Conservation (phyloP, 2,888 invertebrate genomes). For the Drosophila vallismaia region DNA sequence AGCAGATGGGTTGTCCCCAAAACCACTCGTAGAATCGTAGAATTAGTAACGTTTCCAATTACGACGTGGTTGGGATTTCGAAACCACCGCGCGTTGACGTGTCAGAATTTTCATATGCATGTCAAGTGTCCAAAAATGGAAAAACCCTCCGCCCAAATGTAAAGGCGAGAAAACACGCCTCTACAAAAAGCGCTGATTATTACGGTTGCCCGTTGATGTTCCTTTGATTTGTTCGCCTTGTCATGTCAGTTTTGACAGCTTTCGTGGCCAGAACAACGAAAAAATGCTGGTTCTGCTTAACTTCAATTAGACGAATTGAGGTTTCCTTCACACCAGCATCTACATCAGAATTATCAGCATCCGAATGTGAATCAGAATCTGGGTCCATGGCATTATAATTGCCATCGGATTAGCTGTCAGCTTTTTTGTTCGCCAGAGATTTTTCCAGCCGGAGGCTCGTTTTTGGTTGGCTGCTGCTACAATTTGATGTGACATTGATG, state of each 20-base stretch:
- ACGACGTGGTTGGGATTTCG: constrained; percentile 44
- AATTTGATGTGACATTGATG: constrained; percentile 81
- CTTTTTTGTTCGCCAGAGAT: constrained; percentile 66
- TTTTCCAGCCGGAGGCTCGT: constrained; percentile 48
- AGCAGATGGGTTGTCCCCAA: constrained; percentile 1
- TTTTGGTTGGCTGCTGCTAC: constrained; percentile 37
- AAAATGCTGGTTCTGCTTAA: constrained; percentile 72
- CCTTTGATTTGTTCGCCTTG: constrained; percentile 68
- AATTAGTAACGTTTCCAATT: constrained; percentile 71
- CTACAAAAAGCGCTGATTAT: constrained; percentile 72
- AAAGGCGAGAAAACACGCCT: constrained; percentile 52
- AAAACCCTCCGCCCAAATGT: constrained; percentile 34
- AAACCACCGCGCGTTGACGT: constrained; percentile 81
- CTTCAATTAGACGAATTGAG: constrained; percentile 79
- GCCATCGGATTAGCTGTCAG: constrained; percentile 81
- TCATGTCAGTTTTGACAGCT: constrained; percentile 82
- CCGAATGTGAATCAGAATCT: constrained; percentile 15
- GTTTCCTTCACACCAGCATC: constrained; percentile 56
- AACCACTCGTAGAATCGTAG: constrained; percentile 2
- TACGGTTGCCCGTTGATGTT: constrained; percentile 54
- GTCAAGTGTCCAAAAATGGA: constrained; percentile 80
- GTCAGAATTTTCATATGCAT: constrained; percentile 84
- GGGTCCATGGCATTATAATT: constrained; percentile 71
- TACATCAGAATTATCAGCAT: constrained; percentile 25
- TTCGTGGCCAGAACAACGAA: constrained; percentile 52